Base-by-base conservation (phyloP, 2,888 invertebrate genomes). In the Taphrorychus bicolor region DNA sequence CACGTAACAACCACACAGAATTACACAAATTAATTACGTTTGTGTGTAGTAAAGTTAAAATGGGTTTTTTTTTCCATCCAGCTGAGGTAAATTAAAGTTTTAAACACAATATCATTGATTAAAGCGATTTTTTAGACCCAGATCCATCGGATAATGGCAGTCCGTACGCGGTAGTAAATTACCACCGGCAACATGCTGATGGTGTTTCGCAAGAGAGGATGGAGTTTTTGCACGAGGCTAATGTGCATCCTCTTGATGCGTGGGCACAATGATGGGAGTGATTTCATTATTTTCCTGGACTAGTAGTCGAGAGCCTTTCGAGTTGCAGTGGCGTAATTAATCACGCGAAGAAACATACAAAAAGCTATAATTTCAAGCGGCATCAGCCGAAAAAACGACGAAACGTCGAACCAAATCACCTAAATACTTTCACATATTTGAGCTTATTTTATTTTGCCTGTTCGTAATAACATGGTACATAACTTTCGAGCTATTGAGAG, bases 71-170 rank as follows among this genome's bases (percentile, higher is more conserved):
- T n/a, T n/a, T n/a, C 11, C 52, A 64, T n/a, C 22, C 7, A 3
- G 17, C 19, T 58, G 57, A 60, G 54, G 61, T 49, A 61, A 66
- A 66, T 66, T 66, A 57, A 66, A 40, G 66, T 66, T 66, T 66
- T 66, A 61, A 57, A 57, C 57, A 61, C 66, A 61, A 66, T 61
- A 66, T 66, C 66, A 66, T 66, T 66, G 66, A 66, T 66, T 66
- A 66, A 66, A 61, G 56, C 24, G 61, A 66, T 66, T 66, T 66
- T 66, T 66, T 66, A 66, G 66, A 60, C 66, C 66, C 60, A 66
- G 66, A 61, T 66, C 60, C 52, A 57, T 21, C 48, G 61, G 56
- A 66, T 66, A 66, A 66, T 61, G 51, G 42, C 61, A 52, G 48
- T 40, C 51, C 40, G 56, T 66, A 61, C 61, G 66, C 61, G 66